phyloP scores from a whole-genome alignment of 2,113 vertebrate species.

The Oncorhynchus nerka region DNA sequence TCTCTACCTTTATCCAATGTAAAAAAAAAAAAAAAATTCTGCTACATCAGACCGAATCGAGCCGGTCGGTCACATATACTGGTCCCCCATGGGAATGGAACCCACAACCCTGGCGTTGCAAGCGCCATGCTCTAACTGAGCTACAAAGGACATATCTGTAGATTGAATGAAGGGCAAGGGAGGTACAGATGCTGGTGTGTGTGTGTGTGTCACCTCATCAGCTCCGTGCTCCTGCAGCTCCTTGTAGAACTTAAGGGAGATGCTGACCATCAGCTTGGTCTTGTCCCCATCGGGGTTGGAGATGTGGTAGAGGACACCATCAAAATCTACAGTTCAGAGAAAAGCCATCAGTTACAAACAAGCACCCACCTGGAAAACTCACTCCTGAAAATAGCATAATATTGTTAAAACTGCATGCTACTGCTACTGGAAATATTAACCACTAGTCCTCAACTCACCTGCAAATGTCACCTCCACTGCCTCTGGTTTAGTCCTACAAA shows the following conservation, averaged over 20 bases:
- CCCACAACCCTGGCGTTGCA: too few species aligned
- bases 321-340: constrained; percentile 83
- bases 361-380: too few species aligned
- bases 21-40: too few species aligned
- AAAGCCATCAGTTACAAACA: not conserved
- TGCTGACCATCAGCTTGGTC: constrained; percentile 99
- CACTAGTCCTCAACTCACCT: constrained; percentile 74
- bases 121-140: too few species aligned
- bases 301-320: constrained; percentile 99
- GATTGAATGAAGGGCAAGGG: too few species aligned
- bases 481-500: constrained; percentile 93
- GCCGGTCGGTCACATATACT: too few species aligned
- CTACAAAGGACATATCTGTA: too few species aligned
- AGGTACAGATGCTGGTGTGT: not conserved
- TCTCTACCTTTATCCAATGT: too few species aligned
- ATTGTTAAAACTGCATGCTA: not conserved
- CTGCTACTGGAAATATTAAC: too few species aligned
- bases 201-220: constrained; percentile 80
- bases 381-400: not conserved
- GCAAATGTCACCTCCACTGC: constrained; percentile 98
- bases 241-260: constrained; percentile 99
- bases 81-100: too few species aligned
- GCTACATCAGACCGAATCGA: too few species aligned
- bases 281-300: constrained; percentile 98
- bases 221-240: constrained; percentile 96